Base-by-base conservation (phyloP, 2,113 vertebrate genomes). In the Nymphicus hollandicus region DNA sequence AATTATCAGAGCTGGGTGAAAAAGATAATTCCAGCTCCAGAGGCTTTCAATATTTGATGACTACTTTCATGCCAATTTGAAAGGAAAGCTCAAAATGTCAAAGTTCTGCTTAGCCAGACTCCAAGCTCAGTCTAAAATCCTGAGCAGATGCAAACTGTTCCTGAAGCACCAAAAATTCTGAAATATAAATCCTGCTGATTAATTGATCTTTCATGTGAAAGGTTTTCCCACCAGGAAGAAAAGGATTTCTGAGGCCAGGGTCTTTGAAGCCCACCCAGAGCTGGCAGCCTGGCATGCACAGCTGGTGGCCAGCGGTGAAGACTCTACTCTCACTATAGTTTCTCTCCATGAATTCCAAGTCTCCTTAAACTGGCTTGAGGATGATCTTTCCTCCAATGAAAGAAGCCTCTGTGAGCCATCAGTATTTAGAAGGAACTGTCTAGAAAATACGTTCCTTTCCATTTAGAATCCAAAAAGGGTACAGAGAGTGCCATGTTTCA, bases 401-500 rank as follows among this genome's bases (percentile, higher is more conserved):
- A 79, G 68, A 95, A 81, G 23, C 8, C 43, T 71, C 43, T 93
- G 15, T 55, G 44, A 96, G 50, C 16, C 86, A 37, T 60, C 55
- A 43, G 55, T 91, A 10, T 55, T 86, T 46, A 95, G 60, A 93
- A 87, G 80, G 11, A 80, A 90, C 56, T 72, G 69, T 70, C 89
- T 92, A 73, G 82, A 91, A 94, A 91, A 58, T 46, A 5, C 64
- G 60, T 87, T 96, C 41, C 28, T 81, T 91, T 91, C 81, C 88
- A 88, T 80, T 97, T 97, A 94, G 69, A 97, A 96, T 96, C 86
- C 81, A 83, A 94, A 92, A 96, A 94, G 64, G 69, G 76, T 86
- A 83, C 41, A 91, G 73, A 91, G 47, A 91, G 66, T 91, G 70
- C 92, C 80, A 77, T 89, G 84, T 96, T 97, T 97, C 95, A 97